Conservation (phyloP, 2,113 vertebrate species). For the Gnathonemus echidnorhynchus region DNA sequence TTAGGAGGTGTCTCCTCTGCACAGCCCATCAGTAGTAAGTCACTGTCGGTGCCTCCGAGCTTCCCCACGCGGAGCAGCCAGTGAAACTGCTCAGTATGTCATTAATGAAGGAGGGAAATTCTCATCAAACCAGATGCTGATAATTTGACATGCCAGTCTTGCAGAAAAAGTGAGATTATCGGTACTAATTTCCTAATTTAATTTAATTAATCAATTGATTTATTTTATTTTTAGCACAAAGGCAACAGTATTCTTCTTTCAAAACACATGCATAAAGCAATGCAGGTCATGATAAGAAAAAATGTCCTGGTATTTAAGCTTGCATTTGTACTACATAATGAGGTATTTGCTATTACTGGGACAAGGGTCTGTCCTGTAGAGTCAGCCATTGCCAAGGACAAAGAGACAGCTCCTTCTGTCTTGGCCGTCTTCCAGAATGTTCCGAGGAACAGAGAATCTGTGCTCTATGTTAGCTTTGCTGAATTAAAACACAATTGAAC, state of each 20-base stretch:
- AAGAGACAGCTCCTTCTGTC: constrained; percentile 77
- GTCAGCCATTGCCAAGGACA: neutral
- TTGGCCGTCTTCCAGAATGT: constrained; percentile 83
- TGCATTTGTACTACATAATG: constrained; percentile 82
- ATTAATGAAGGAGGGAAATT: neutral
- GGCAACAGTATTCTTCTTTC: neutral
- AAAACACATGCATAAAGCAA: neutral
- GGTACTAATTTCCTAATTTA: neutral
- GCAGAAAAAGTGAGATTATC: neutral
- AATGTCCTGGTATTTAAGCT: neutral
- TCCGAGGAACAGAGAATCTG: constrained; percentile 46
- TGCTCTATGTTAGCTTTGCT: neutral
- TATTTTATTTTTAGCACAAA: neutral
- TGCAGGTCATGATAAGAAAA: neutral
- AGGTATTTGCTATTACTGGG: constrained; percentile 76
- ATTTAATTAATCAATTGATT: neutral
- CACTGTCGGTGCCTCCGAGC: neutral
- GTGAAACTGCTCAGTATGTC: neutral
- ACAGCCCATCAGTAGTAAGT: neutral
- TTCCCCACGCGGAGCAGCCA: neutral
- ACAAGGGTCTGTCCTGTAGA: constrained; percentile 66
- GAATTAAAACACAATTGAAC: neutral
- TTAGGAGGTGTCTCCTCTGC: constrained; percentile 63
- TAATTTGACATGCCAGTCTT: neutral
- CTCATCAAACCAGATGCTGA: neutral